Evolutionary conservation across 2,797 vertebrate genomes (phyloP), one percentile per base, ranked within the genome.

Genomic region (Sarcoramphus papa): DNA sequence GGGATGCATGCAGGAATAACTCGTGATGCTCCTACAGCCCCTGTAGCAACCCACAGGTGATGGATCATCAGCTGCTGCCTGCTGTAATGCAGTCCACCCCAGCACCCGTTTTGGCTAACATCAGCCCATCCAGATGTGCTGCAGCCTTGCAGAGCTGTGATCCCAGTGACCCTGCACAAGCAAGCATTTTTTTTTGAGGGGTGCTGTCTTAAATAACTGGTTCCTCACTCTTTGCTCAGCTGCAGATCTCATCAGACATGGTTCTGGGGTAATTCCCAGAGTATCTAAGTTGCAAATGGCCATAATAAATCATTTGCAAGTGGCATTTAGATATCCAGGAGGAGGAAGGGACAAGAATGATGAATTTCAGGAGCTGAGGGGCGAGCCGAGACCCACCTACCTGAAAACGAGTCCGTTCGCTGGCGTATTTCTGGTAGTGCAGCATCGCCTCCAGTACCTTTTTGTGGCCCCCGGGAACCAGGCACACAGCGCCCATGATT

Each of bases 401-500:
- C 99, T 99, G 99, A 95, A 99, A 99, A 64, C 99, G 99, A 11
- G 99, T 99, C 92, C 99, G 98, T 96, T 99, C 99, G 2, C 98
- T 99, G 97, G 99, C 99, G 0, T 99, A 99, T 96, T 99, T 99
- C 97, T 99, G 99, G 97, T 99, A 99, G 97, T 99, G 99, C 97
- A 99, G 97, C 99, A 99, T 99, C 28, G 99, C 98, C 98, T 99
- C 99, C 96, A 99, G 98, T 89, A 99, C 99, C 96, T 99, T 99
- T 73, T 99, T 99, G 98, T 99, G 99, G 31, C 99, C 99, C 2
- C 99, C 99, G 0, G 99, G 99, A 95, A 99, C 99, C 98, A 99
- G 98, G 97, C 99, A 99, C 95, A 99, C 99, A 4, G 99, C 99
- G 30, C 99, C 99, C 99, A 99, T 99, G 98, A 99, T 99, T 98